Conservation (phyloP, 92 coral and sea anemone species). For the Palythoa caribaeorum region DNA sequence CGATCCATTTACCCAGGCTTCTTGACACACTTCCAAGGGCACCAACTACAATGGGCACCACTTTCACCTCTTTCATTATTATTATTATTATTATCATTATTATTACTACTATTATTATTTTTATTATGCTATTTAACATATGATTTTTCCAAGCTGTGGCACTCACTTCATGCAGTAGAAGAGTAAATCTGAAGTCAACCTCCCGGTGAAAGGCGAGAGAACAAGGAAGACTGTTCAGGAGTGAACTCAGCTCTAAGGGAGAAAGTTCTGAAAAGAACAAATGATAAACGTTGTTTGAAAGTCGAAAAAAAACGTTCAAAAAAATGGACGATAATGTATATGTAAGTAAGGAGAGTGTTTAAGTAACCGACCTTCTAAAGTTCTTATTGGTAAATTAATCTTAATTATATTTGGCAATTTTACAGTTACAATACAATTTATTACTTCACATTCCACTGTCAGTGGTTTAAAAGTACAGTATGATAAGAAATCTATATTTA, state of each 20-base stretch:
- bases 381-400: too few relatives aligned
- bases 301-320: not conserved
- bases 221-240: constrained; percentile 90
- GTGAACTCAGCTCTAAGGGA: constrained; percentile 89
- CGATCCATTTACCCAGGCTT: too few relatives aligned
- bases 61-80: too few relatives aligned
- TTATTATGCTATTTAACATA: not conserved
- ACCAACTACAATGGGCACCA: too few relatives aligned
- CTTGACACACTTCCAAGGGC: too few relatives aligned
- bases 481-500: too few relatives aligned
- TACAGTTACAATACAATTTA: too few relatives aligned
- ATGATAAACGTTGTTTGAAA: not conserved
- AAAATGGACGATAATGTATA: not conserved
- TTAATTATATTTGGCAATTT: too few relatives aligned
- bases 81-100: too few relatives aligned
- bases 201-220: constrained; percentile 92
- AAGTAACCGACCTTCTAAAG: too few relatives aligned
- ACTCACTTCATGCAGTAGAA: constrained; percentile 87
- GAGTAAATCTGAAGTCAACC: constrained; percentile 81
- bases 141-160: not conserved
- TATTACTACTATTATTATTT: not conserved
- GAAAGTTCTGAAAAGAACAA: constrained; percentile 64
- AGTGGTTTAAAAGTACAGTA: too few relatives aligned
- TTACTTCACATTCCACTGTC: too few relatives aligned
- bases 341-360: not conserved